These are phyloP conservation scores for Pygoscelis antarcticus DNA, from an alignment of 2,113 vertebrate genomes.

Conservation along the genomic window DNA sequence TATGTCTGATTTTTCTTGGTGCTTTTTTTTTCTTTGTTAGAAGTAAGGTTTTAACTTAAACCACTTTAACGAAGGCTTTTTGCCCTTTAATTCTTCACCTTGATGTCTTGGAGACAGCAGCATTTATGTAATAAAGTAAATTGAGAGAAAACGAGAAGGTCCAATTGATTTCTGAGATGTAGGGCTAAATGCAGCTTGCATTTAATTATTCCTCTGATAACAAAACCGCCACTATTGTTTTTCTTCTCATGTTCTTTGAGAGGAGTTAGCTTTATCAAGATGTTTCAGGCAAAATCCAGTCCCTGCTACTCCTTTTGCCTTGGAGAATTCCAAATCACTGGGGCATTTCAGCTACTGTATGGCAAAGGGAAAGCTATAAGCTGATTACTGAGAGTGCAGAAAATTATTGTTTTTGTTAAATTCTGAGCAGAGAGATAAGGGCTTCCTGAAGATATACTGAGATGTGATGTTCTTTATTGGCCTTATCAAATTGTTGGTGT, in stretches of 20 bases:
- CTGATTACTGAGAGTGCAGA: conserved; percentile 8
- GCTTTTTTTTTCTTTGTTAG: not conserved
- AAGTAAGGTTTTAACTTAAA: not conserved
- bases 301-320: not conserved
- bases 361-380: not conserved
- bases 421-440: conserved; percentile 35
- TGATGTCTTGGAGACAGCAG: not conserved
- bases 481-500: not conserved
- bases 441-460: not conserved
- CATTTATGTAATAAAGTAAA: not conserved
- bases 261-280: conserved; percentile 25
- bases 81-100: not conserved
- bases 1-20: not conserved
- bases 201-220: conserved; percentile 12
- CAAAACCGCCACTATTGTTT: not conserved
- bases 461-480: not conserved
- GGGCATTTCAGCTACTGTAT: not conserved
- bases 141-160: not conserved
- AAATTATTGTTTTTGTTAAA: not conserved
- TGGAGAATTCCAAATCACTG: not conserved
- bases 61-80: not conserved
- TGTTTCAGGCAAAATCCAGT: not conserved
- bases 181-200: not conserved
- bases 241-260: not conserved
- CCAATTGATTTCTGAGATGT: not conserved